Evolutionary conservation across 2,797 vertebrate species (phyloP), one percentile per base, ranked within the genome.

Genomic region (Acomys russatus): DNA sequence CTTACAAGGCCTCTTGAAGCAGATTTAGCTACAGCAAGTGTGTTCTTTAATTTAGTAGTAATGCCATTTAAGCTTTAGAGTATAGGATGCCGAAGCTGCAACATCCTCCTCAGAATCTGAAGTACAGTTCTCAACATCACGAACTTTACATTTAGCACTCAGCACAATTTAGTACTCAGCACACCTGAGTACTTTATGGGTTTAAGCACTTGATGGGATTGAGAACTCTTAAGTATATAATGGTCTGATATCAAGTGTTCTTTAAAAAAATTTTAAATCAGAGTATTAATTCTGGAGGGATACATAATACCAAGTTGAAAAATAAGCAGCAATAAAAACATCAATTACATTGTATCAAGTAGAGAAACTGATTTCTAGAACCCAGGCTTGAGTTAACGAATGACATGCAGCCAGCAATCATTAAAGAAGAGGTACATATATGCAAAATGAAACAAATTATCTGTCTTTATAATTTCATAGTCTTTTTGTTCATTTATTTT

Each of bases 241-340:
- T 90, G 92, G 94, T 97, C 84, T 94, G 49, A 23, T 87, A 93
- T 86, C 51, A 96, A 95, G 92, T 94, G 54, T 96, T 95, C 74
- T 96, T 93, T 54, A 3, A 93, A 79, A 79, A 90, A 85, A 25
- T 3, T 96, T 93, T 86, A 91, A 89, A 38, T 90, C 78, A 93
- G 70, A 96, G 80, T 68, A 90, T 77, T 90, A 80, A 92, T 82
- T 35, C 38, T 89, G 33, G 33, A 93, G 25, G 59, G 92, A 68
- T 82, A 84, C 35, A 56, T 88, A 88, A 70, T 23, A 96, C 68
- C 80, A 73, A 49, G 54, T 92, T 61, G 78, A 90, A 95, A 92
- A 92, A 85, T 73, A 90, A 51, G 12, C 54, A 93, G 61, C 33
- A 90, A 86, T 91, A 56, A 86, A 88, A 97, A 96, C 59, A 80